Evolutionary conservation across 2,888 invertebrate species (phyloP).

Genomic region (Polydrusus tereticollis): DNA sequence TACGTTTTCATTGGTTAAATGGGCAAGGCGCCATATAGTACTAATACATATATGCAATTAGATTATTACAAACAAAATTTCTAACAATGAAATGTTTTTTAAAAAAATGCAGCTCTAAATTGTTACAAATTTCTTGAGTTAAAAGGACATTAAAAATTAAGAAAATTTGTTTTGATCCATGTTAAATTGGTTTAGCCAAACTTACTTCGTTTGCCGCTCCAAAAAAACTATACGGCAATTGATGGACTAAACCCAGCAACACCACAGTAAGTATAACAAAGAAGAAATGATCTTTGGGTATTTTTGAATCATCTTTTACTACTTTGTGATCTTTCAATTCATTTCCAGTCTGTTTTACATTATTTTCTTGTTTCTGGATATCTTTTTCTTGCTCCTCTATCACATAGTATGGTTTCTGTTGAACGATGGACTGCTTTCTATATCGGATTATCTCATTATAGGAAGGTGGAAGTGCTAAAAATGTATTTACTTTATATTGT

Average conservation of each 20-base stretch:
- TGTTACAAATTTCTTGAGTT: no score
- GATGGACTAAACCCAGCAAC: slow-evolving; percentile 51
- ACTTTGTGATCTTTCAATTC: not conserved
- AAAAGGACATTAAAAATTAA: no score
- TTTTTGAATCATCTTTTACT: not conserved
- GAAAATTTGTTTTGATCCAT: no score
- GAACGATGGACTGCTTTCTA: not conserved
- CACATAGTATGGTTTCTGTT: not conserved
- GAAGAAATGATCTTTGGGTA: slow-evolving; percentile 43
- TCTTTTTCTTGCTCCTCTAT: not conserved
- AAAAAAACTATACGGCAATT: slow-evolving; percentile 50
- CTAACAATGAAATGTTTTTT: no score
- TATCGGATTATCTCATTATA: not conserved
- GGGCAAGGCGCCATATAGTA: no score
- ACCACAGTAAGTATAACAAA: slow-evolving; percentile 45
- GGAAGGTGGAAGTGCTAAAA: not conserved
- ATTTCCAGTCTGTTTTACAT: not conserved
- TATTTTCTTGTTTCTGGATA: not conserved
- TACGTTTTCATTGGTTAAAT: no score
- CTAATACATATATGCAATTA: no score
- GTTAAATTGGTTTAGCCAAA: no score
- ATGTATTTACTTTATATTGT: not conserved
- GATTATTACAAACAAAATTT: no score
- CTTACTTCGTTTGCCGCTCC: slow-evolving; percentile 51
- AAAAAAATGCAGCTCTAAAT: no score